Conservation (phyloP, 53 echinoderm and acorn worm genomes). For the Echinarachnius parma region DNA sequence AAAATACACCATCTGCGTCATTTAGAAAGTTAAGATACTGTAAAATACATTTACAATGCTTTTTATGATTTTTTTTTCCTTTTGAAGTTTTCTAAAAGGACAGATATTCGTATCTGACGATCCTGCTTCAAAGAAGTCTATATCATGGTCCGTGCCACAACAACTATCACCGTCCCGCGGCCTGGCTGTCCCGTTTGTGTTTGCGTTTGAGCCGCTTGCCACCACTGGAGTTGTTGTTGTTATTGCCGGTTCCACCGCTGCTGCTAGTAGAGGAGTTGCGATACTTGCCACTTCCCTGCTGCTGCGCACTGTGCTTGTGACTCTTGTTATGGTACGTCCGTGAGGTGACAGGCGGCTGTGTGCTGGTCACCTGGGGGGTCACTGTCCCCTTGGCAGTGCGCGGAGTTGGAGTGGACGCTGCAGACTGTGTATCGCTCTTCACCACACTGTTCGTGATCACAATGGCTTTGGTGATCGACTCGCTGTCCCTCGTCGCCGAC, state of each 20-base stretch:
- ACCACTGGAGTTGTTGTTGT: constrained; percentile 52
- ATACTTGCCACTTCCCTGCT: constrained; percentile 47
- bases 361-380: constrained; percentile 17
- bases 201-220: constrained; percentile 59
- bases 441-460: constrained; percentile 2
- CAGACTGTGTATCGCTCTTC: constrained; percentile 10
- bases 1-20: too few species aligned
- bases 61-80: too few species aligned
- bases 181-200: constrained; percentile 62
- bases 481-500: constrained; percentile 7
- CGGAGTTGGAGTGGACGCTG: constrained; percentile 11
- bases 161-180: constrained; percentile 31
- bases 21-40: too few species aligned
- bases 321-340: constrained; percentile 76
- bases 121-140: background rate
- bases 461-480: constrained; percentile 7
- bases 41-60: too few species aligned
- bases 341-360: constrained; percentile 63
- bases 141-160: background rate
- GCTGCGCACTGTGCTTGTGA: constrained; percentile 49
- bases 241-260: constrained; percentile 50
- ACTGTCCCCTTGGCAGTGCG: too few species aligned
- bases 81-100: too few species aligned
- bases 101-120: too few species aligned
- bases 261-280: constrained; percentile 55